phyloP scores from a whole-genome alignment of 2,888 invertebrate species.

The Eristalis intricaria region DNA sequence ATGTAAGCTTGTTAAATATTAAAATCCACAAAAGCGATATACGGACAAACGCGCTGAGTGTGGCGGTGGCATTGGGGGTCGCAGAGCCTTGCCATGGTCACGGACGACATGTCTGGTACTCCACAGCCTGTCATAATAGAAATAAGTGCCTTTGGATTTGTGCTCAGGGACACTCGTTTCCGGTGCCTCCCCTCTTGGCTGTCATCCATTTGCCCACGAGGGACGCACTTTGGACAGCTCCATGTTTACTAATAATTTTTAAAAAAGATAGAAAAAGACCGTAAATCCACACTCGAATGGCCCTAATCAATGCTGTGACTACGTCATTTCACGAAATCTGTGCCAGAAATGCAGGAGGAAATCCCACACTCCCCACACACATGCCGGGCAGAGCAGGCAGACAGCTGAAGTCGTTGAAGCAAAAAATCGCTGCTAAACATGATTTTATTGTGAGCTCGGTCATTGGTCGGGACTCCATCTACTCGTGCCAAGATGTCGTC shows the following conservation, averaged over 20 bases:
- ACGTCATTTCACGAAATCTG: neutral
- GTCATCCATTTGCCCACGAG: neutral
- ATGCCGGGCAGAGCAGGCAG: neutral
- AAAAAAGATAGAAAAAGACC: neutral
- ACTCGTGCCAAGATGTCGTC: conserved; percentile 57
- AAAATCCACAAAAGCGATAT: conserved; percentile 14
- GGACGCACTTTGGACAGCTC: neutral
- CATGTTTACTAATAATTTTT: conserved; percentile 15
- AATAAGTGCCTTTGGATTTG: conserved; percentile 11
- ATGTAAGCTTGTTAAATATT: conserved; percentile 6
- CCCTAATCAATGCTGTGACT: conserved; percentile 25
- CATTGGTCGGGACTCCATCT: conserved; percentile 15
- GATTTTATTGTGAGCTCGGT: conserved; percentile 23
- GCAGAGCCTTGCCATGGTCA: neutral
- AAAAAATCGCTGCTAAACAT: conserved; percentile 40
- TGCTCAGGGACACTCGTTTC: conserved; percentile 18
- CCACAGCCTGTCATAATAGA: conserved; percentile 3
- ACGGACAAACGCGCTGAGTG: neutral
- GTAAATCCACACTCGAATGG: conserved; percentile 7
- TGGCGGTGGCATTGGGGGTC: neutral
- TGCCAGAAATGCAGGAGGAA: neutral
- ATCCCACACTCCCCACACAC: neutral
- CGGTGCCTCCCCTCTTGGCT: conserved; percentile 8
- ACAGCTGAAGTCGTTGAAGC: neutral
- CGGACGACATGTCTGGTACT: neutral